Evolutionary conservation across 2,888 invertebrate genomes (phyloP).

Genomic region (Bugulina stolonifera): DNA sequence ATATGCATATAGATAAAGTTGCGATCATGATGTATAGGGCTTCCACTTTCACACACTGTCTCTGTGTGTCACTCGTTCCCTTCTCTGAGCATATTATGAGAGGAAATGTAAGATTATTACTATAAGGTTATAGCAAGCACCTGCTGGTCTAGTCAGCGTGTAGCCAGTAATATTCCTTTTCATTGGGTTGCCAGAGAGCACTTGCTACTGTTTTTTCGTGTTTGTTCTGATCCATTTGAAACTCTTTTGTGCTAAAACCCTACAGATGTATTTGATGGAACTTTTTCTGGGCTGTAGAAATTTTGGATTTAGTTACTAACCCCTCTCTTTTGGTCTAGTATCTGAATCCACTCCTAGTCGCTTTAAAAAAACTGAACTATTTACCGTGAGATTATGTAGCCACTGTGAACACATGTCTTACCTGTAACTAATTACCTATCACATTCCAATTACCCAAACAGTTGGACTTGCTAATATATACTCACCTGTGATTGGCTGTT

Average conservation of each 20-base stretch:
- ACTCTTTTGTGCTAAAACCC: no score
- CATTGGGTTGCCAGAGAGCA: no score
- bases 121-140: background rate
- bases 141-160: no score
- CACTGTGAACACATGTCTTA: background rate
- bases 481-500: slow-evolving; percentile 4
- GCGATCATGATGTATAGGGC: no score
- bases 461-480: background rate
- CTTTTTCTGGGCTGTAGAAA: no score
- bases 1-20: no score
- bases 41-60: background rate
- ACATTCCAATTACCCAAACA: background rate
- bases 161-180: no score
- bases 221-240: no score
- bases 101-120: background rate
- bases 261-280: no score
- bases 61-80: background rate
- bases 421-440: background rate
- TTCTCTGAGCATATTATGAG: background rate
- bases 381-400: background rate
- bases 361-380: background rate
- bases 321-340: no score
- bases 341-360: background rate
- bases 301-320: no score
- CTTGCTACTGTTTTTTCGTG: no score